Conservation (phyloP, 2,797 vertebrate genomes). For the Darevskia nairensis region DNA sequence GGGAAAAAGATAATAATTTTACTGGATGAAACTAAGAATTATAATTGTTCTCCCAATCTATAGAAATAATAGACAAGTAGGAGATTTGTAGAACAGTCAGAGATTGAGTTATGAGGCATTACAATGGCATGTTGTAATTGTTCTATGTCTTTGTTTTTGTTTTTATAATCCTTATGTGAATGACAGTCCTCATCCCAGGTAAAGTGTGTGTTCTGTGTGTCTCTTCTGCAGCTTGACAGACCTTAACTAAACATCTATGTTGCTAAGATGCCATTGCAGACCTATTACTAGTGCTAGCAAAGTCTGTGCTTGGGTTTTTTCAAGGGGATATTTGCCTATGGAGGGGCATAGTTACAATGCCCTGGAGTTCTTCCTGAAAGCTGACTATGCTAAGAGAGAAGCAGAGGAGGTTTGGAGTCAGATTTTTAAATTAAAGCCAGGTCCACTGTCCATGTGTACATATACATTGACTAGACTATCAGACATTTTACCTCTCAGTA, state of each 20-base stretch:
- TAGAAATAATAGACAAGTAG: background rate
- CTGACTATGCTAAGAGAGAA: background rate
- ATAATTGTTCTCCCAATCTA: background rate
- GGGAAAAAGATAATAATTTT: background rate
- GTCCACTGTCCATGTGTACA: background rate
- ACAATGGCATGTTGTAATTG: conserved; percentile 64
- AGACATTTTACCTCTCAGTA: background rate
- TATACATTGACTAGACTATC: background rate
- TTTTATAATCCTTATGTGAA: conserved; percentile 64
- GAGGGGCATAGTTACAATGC: conserved; percentile 1
- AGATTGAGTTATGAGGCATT: conserved; percentile 18
- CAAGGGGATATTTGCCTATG: background rate
- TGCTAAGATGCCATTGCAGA: conserved; percentile 54
- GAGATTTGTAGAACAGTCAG: conserved; percentile 26
- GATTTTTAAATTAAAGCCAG: background rate
- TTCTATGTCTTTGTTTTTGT: conserved; percentile 73
- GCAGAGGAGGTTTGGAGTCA: accelerated
- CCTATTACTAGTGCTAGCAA: conserved; percentile 54
- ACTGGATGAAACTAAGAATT: background rate
- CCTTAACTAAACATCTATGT: conserved; percentile 47
- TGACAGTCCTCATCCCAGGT: conserved; percentile 87
- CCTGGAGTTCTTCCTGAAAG: conserved; percentile 47
- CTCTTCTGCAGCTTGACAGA: conserved; percentile 40
- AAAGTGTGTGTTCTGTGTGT: conserved; percentile 62
- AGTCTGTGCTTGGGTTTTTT: conserved; percentile 58